These are phyloP conservation scores for Brachionus manjavacas DNA, from an alignment of 1,140 invertebrate genomes.

Conservation along the genomic window DNA sequence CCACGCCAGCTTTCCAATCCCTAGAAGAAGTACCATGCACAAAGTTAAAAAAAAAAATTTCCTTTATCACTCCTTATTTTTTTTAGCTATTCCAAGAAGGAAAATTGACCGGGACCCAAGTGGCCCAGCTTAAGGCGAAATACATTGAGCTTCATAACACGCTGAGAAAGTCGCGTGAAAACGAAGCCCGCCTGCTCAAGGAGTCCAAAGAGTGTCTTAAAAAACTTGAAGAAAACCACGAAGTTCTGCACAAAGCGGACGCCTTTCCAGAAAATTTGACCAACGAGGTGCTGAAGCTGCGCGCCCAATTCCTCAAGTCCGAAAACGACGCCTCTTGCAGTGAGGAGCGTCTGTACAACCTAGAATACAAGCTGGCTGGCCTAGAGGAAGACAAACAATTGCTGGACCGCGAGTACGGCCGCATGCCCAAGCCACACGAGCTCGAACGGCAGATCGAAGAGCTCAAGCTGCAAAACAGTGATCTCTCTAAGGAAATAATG, in stretches of 20 bases:
- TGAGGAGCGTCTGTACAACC: conserved; percentile 54
- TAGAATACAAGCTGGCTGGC: conserved; percentile 56
- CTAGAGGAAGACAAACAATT: conserved; percentile 56
- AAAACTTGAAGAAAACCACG: conserved; percentile 49
- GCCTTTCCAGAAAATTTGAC: conserved; percentile 55
- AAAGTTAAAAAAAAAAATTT: background rate
- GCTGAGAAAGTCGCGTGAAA: conserved; percentile 53
- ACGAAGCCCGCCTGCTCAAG: conserved; percentile 49
- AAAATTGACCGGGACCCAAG: conserved; percentile 55
- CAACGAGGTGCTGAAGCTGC: conserved; percentile 52
- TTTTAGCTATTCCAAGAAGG: conserved; percentile 55
- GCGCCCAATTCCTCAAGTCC: conserved; percentile 53
- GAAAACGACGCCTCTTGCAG: conserved; percentile 53
- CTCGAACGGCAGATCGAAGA: conserved; percentile 57
- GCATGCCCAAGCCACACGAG: conserved; percentile 55
- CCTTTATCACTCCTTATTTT: background rate
- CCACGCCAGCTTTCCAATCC: conserved; percentile 42
- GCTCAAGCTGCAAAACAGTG: conserved; percentile 51
- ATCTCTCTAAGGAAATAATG: conserved; percentile 54
- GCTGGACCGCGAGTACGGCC: conserved; percentile 52
- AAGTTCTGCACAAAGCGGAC: conserved; percentile 53
- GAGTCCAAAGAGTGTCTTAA: conserved; percentile 50
- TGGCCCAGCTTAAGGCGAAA: conserved; percentile 54
- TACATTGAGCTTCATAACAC: conserved; percentile 56
- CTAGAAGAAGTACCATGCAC: conserved; percentile 43